phyloP scores from a whole-genome alignment of 1,140 invertebrate species.

The Pinna nobilis region DNA sequence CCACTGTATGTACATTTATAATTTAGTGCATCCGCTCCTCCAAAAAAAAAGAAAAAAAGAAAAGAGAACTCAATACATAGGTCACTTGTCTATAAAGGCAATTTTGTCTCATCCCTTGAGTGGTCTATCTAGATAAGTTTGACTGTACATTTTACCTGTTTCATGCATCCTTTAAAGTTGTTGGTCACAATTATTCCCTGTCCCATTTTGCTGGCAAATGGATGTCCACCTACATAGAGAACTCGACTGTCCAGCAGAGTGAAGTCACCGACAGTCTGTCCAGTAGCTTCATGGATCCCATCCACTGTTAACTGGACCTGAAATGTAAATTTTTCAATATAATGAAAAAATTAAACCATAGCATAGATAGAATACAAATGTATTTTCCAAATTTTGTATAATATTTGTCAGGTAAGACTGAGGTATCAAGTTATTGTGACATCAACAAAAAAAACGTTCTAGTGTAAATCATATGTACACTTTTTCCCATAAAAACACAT shows the following conservation, averaged over 20 bases:
- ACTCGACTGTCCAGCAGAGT: conserved; percentile 90
- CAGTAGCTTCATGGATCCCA: conserved; percentile 92
- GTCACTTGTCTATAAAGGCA: background rate
- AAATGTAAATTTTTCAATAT: conserved; percentile 59
- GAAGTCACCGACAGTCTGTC: conserved; percentile 93
- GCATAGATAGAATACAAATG: background rate
- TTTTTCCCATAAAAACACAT: no score
- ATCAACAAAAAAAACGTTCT: no score
- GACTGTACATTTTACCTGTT: conserved; percentile 84
- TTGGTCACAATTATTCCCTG: conserved; percentile 89
- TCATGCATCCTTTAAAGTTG: conserved; percentile 96
- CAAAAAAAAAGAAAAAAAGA: no score
- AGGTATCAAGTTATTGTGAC: background rate
- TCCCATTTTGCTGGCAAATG: conserved; percentile 83
- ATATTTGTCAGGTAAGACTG: background rate
- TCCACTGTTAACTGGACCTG: conserved; percentile 94
- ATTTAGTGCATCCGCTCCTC: no score
- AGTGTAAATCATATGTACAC: no score
- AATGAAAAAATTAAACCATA: background rate
- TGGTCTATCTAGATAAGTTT: background rate
- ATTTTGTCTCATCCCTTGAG: background rate
- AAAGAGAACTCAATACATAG: no score
- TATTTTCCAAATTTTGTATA: background rate
- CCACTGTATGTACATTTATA: no score
- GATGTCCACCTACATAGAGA: conserved; percentile 92